These are phyloP conservation scores for Periophthalmodon schlosseri DNA, from an alignment of 2,113 vertebrate species.

Conservation along the genomic window DNA sequence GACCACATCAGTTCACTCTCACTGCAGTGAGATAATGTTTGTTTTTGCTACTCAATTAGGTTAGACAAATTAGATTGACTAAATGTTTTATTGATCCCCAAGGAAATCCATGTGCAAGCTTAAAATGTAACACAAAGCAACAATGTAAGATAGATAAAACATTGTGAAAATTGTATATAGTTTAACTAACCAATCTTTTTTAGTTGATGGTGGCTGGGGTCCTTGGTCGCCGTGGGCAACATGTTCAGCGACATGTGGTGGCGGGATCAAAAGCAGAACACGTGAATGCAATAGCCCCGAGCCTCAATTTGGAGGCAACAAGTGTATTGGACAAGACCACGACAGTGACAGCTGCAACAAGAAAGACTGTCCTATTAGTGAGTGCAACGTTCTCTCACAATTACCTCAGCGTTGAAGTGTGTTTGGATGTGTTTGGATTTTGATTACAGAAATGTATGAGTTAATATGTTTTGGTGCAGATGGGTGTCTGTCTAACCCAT, in stretches of 20 bases:
- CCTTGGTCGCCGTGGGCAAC: slow-evolving; percentile 96
- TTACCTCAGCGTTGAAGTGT: too few species aligned
- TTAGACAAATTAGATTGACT: background rate
- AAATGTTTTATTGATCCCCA: background rate
- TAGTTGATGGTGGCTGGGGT: slow-evolving; percentile 94
- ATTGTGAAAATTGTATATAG: background rate
- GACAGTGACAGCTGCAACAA: slow-evolving; percentile 88
- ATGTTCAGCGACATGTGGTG: slow-evolving; percentile 89
- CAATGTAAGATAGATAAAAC: background rate
- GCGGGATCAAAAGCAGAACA: slow-evolving; percentile 84
- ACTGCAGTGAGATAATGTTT: background rate
- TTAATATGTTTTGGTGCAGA: slow-evolving; percentile 72
- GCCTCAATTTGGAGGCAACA: slow-evolving; percentile 87
- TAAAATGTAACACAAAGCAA: background rate
- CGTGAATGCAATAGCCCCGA: slow-evolving; percentile 90
- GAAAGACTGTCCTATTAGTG: slow-evolving; percentile 88
- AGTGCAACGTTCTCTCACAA: slow-evolving; percentile 36
- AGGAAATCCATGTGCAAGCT: background rate
- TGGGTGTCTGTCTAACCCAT: slow-evolving; percentile 95
- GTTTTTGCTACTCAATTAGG: background rate
- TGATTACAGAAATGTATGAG: background rate
- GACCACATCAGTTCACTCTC: slow-evolving; percentile 48
- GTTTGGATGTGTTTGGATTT: background rate
- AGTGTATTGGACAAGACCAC: slow-evolving; percentile 81
- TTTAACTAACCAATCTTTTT: background rate